Base-by-base conservation (phyloP, 2,113 vertebrate species). In the human (Homo sapiens) region DNA sequence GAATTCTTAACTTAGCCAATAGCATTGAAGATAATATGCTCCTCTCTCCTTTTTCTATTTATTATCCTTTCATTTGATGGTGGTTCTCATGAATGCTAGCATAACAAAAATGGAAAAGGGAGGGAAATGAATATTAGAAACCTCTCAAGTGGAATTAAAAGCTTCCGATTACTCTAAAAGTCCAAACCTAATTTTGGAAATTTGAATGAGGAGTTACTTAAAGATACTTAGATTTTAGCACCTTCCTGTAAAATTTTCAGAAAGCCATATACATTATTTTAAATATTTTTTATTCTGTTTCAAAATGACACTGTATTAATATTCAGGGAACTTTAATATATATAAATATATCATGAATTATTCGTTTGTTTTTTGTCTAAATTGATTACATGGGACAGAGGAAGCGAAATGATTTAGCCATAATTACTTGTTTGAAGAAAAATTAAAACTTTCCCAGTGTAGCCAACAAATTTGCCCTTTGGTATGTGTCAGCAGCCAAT, bases 391-490 rank as follows among this genome's bases (percentile, higher is more conserved):
- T 92, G 30, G 55, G 32, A 55, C 2, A 27, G 9, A 73, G 30
- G 64, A 81, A 25, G 20, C 72, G 85, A n/a, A 93, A 55, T 90
- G 82, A 55, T 87, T 78, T 61, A 78, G 18, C 61, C 9, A 20
- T 83, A 94, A 48, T 96, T 96, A 68, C 38, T 89, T 90, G 11
- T 45, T 89, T 87, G 30, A 68, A 93, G 23, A 79, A 90, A 93
- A 89, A 55, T 70, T 43, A n/a, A 35, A 13, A 45, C 64, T 78
- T 96, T 12, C 6, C 32, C 84, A 89, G 75, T 57, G 35, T 84
- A 92, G 35, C 30, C 17, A 82, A 38, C 50, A 93, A 7, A 76
- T 81, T 96, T 76, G 50, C 43, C 14, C 76, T 81, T 52, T 86
- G n/a, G 40, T 87, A 35, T 23, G 27, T 27, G 13, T 72, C 75